Evolutionary conservation across 2,888 invertebrate species (phyloP), one percentile per base, ranked within the genome.

Genomic region (Drosophila paramelanica): DNA sequence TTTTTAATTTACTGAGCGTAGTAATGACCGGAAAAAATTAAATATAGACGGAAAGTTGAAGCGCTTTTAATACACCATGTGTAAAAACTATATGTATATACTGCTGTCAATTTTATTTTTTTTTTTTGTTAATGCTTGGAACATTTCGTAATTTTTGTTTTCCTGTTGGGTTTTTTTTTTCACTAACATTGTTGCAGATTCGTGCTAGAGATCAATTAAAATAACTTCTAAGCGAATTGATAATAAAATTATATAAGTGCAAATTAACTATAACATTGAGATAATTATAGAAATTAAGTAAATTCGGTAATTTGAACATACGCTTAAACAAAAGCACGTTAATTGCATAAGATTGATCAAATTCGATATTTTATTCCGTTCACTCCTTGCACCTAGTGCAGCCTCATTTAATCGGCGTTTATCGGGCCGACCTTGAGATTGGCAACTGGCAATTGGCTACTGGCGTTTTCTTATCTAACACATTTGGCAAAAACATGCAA

Each of bases 341-440:
- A 52, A 17, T 51, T 42, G 20, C 8, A 31, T 4, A 4, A 13
- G 20, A 46, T 52, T 52, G 38, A 7, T 25, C 27, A 10, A 38
- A 20, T 25, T 36, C 53, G 52, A 73, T 73, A 72, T 49, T n/a
- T 39, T 13, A 47, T 59, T 25, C 27, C 65, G 58, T 46, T 73
- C 73, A 60, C 27, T 39, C 5, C 23, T 58, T 69, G 50, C 42
- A 36, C 58, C 53, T 46, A 17, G 3, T 50, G 51, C 67, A 20
- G 14, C 23, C 49, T 47, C 64, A 67, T 58, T 77, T 46, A 47
- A 14, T 3, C n/a, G 27, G 23, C 31, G 33, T 58, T 73, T 58
- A 77, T 56, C 47, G 47, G 13, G 0, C 23, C 64, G 56, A 61
- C 75, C 79, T 78, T 78, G 58, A 41, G 23, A 7, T 20, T 39